A percentile compares a stretch with the other conserved stretches of the same genome.
Evolutionary conservation across 2,113 vertebrate species (phyloP).

Genomic region (Rafetus swinhoei): DNA sequence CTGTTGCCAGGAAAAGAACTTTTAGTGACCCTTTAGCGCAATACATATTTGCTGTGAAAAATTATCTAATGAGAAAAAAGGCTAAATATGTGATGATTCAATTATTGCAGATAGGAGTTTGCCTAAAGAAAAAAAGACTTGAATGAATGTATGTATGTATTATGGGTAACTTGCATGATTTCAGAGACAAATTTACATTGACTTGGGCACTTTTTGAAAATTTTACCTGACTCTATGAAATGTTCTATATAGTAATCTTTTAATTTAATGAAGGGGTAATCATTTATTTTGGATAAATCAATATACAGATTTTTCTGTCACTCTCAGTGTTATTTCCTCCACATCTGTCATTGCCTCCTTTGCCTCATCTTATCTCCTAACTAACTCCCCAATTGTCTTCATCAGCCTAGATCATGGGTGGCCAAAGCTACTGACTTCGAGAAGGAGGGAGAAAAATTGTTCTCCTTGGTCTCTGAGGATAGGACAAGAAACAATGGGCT

Average conservation of each 20-base stretch:
- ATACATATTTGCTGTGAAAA: conserved; percentile 11
- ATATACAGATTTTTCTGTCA: not conserved
- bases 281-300: not conserved
- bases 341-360: not conserved
- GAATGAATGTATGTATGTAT: not conserved
- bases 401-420: not conserved
- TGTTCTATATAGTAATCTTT: not conserved
- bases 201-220: not conserved
- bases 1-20: conserved; percentile 29
- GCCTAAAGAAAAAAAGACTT: not conserved
- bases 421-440: too few relatives aligned
- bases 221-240: not conserved
- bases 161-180: fast-evolving
- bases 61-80: not conserved
- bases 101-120: not conserved
- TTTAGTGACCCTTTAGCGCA: conserved; percentile 8
- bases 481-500: too few relatives aligned
- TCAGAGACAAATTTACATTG: not conserved
- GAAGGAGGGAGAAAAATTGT: too few relatives aligned
- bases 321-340: not conserved
- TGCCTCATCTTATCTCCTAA: not conserved
- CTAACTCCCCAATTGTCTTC: too few relatives aligned
- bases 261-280: not conserved
- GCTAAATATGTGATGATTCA: not conserved
- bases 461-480: too few relatives aligned